These are phyloP conservation scores for Drosophila antonietae DNA, from an alignment of 2,888 invertebrate species.

Conservation along the genomic window DNA sequence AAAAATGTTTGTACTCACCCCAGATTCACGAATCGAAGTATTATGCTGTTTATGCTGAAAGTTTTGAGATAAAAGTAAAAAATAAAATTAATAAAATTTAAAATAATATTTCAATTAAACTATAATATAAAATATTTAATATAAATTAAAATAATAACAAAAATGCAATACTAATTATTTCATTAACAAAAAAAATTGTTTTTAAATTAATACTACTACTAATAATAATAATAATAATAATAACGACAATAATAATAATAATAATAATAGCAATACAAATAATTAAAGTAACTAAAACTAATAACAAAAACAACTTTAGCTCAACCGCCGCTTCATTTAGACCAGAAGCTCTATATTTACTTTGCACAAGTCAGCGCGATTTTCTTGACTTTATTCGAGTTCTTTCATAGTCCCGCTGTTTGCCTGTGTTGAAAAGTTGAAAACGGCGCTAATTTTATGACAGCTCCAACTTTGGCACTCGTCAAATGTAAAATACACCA, in stretches of 20 bases:
- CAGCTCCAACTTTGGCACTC: constrained; percentile 65
- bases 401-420: constrained; percentile 29
- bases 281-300: not conserved
- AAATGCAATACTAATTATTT: no score
- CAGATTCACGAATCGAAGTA: not conserved
- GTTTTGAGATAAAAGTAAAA: not conserved
- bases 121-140: not conserved
- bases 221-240: not conserved
- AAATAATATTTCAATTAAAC: not conserved
- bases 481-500: constrained; percentile 59
- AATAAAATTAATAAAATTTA: not conserved
- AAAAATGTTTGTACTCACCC: constrained; percentile 8
- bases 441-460: constrained; percentile 72
- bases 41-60: constrained; percentile 1
- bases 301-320: not conserved
- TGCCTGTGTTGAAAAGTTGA: constrained; percentile 40
- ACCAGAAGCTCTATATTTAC: constrained; percentile 2
- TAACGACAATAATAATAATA: no score
- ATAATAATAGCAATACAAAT: not conserved
- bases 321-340: not conserved
- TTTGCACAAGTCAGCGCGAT: constrained; percentile 24
- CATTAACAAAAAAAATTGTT: no score
- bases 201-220: no score
- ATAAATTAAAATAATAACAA: not conserved
- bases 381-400: constrained; percentile 24